Percentiles rank a stretch among this genome's conserved stretches.
phyloP scores from a whole-genome alignment of 2,888 invertebrate species.

The Leptopilina drosophilae region DNA sequence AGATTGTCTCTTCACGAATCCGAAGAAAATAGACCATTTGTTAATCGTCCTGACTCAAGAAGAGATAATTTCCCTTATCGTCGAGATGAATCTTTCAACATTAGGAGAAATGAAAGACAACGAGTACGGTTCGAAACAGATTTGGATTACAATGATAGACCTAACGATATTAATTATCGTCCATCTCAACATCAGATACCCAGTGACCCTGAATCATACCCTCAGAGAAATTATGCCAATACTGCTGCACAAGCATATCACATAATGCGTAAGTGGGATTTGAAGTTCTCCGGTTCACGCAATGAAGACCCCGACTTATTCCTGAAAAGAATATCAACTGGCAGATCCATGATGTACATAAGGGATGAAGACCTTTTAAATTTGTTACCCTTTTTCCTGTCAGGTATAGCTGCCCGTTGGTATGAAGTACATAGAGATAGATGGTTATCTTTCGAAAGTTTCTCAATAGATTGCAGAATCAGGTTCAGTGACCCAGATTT shows the following conservation, averaged over 20 bases:
- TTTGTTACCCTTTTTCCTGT: not conserved
- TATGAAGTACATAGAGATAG: not conserved
- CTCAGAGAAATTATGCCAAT: not conserved
- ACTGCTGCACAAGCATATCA: not conserved
- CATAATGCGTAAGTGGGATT: not conserved
- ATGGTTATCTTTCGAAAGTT: not conserved
- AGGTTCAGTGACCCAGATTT: not conserved
- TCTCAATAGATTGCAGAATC: not conserved
- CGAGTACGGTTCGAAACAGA: too few species aligned
- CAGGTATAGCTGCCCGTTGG: not conserved
- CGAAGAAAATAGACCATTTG: too few species aligned
- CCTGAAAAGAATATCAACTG: not conserved
- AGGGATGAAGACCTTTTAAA: not conserved
- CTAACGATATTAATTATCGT: too few species aligned
- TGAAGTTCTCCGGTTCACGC: not conserved
- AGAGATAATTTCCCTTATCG: too few species aligned
- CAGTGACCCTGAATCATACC: not conserved
- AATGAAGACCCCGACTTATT: not conserved
- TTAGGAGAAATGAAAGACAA: too few species aligned
- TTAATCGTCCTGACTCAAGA: too few species aligned
- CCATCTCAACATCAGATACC: too few species aligned
- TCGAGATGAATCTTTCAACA: too few species aligned
- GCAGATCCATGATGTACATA: not conserved
- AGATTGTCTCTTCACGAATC: too few species aligned
- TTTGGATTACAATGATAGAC: too few species aligned